A percentile compares a stretch with the other conserved stretches of the same genome.
These are phyloP conservation scores for Drosophila pachea DNA, from an alignment of 1,140 invertebrate genomes.

Conservation along the genomic window DNA sequence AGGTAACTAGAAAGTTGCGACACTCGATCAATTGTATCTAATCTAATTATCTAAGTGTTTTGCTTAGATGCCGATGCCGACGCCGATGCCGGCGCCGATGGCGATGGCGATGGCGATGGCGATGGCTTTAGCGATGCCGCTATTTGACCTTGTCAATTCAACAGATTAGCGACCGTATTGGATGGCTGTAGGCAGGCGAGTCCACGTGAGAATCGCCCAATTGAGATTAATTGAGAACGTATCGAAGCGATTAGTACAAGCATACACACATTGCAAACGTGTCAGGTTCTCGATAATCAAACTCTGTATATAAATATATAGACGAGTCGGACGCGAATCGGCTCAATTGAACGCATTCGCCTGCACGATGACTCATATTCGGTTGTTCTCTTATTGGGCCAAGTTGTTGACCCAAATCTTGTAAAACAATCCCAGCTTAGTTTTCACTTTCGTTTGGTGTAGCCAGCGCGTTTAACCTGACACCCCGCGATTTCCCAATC, in stretches of 20 bases:
- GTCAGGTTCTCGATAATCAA: conserved; percentile 6
- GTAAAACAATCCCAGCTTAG: conserved; percentile 41
- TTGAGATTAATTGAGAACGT: conserved; percentile 35
- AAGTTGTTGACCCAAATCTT: conserved; percentile 67
- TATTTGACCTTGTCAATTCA: conserved; percentile 58
- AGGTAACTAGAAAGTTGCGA: conserved; percentile 8
- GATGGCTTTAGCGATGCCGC: conserved; percentile 1
- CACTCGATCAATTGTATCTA: conserved; percentile 8
- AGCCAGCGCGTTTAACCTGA: conserved; percentile 40
- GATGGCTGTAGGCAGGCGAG: conserved; percentile 8
- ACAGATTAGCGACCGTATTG: conserved; percentile 30
- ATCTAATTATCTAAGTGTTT: conserved; percentile 28
- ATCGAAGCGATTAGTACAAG: conserved; percentile 12
- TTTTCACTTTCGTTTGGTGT: conserved; percentile 48
- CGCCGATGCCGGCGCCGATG: too few species aligned
- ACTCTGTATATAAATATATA: not conserved
- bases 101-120: too few species aligned
- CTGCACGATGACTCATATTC: conserved; percentile 50
- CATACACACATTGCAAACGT: not conserved
- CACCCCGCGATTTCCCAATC: conserved; percentile 13
- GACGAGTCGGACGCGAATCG: too few species aligned
- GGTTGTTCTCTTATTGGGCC: conserved; percentile 16
- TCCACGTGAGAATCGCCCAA: conserved; percentile 31
- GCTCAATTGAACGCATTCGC: not conserved
- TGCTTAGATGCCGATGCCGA: conserved; percentile 11